Evolutionary conservation across 2,888 invertebrate genomes (phyloP), one percentile per base, ranked within the genome.

Genomic region (Limnephilus lunatus): DNA sequence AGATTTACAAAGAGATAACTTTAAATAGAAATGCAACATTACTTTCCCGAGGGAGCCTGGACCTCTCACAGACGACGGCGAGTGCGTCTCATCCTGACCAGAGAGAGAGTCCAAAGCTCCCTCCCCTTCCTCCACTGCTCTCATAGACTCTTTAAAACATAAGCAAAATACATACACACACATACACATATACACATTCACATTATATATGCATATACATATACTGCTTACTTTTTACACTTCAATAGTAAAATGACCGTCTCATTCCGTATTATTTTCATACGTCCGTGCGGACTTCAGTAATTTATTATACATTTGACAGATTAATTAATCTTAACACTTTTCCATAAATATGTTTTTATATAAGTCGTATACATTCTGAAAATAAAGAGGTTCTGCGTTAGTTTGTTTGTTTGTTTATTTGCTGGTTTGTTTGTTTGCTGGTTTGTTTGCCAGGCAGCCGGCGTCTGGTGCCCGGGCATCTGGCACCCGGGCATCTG

Each of bases 1-100:
- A 89, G 68, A 89, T n/a, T 85, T 89, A 89, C 68, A 89, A 44
- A 91, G 85, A 90, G 91, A 89, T 92, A 91, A 91, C 91, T 91
- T 90, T 82, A 91, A 89, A 92, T 92, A 92, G 91, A 91, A 92
- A 92, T 91, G 92, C 91, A 92, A 91, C 91, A 92, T 89, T 44
- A 88, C 32, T 39, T 82, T 81, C 44, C 30, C 35, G 15, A 14
- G 15, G 25, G 81, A n/a, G n/a, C 30, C 82, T 39, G 12, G 12
- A 44, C 44, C 44, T 44, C 11, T 44, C 44, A 14, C 83, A 32
- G 39, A 53, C 80, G 39, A 53, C 80, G 15, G 31, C 30, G 85
- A 53, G 68, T 32, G 82, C 14, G 15, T 44, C n/a, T 48, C n/a
- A 3, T 11, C 25, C 44, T 32, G 44, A 39, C 12, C n/a, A 31